Evolutionary conservation across 2,888 invertebrate genomes (phyloP).

Genomic region (Anodontia alba): DNA sequence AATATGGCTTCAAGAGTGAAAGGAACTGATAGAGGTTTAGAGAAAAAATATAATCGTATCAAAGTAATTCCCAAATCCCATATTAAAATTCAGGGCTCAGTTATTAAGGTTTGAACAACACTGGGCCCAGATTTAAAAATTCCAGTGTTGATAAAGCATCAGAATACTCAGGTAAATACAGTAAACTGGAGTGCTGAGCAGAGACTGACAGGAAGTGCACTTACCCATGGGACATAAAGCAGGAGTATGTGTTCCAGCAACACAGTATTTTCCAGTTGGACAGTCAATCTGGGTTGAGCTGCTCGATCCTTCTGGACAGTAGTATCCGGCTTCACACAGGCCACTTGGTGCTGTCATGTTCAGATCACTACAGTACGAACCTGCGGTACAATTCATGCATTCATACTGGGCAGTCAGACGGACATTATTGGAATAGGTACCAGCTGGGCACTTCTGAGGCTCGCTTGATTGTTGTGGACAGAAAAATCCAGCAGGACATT

Average conservation of each 20-base stretch:
- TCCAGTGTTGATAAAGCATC: too few species aligned
- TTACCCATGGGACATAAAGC: conserved; percentile 69
- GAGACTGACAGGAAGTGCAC: too few species aligned
- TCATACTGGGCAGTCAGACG: conserved; percentile 68
- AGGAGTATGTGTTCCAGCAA: conserved; percentile 71
- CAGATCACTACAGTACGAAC: conserved; percentile 77
- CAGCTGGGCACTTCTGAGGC: conserved; percentile 80
- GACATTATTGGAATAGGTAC: conserved; percentile 77
- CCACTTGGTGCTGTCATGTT: conserved; percentile 77
- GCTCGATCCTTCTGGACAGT: conserved; percentile 77
- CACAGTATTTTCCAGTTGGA: conserved; percentile 79
- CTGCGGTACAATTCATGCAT: conserved; percentile 81
- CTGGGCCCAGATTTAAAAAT: too few species aligned
- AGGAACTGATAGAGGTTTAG: too few species aligned
- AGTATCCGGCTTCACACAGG: conserved; percentile 79
- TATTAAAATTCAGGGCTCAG: too few species aligned
- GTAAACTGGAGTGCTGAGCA: too few species aligned
- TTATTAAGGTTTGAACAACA: too few species aligned
- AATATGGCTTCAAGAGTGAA: too few species aligned
- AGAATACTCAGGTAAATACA: too few species aligned
- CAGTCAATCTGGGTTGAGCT: conserved; percentile 73
- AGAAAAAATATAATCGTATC: too few species aligned
- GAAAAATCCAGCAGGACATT: conserved; percentile 81
- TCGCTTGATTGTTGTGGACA: conserved; percentile 79
- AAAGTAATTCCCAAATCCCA: too few species aligned